Conservation (phyloP, 2,888 invertebrate species). For the Seira sanloemensis region DNA sequence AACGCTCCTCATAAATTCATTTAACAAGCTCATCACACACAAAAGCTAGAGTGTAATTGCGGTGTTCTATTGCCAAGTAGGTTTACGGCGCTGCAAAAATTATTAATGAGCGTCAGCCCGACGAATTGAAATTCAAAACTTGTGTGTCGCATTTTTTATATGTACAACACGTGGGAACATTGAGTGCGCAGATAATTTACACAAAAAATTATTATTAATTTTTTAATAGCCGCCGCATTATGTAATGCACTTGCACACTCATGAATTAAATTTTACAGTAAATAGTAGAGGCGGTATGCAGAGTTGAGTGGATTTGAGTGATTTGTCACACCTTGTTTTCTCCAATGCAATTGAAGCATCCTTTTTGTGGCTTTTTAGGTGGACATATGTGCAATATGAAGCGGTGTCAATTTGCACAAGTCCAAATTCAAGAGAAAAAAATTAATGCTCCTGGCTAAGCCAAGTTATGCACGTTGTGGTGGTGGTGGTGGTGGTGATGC, state of each 20-base stretch:
- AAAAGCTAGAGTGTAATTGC: no score
- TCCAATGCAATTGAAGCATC: not conserved
- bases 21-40: no score
- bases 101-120: not conserved
- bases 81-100: not conserved
- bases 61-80: not conserved
- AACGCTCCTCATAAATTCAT: no score
- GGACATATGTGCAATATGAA: no score
- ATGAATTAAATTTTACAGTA: no score
- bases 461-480: no score
- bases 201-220: not conserved
- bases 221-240: not conserved
- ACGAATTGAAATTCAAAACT: not conserved
- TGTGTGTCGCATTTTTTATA: not conserved
- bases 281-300: not conserved
- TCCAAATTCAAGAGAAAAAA: no score
- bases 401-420: no score
- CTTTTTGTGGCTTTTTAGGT: not conserved
- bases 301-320: not conserved
- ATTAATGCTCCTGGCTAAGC: no score
- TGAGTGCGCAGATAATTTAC: no score
- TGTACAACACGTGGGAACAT: not conserved
- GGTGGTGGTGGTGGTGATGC: no score
- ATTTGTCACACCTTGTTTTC: slow-evolving; percentile 41
- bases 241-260: no score